phyloP scores from a whole-genome alignment of 2,888 invertebrate species.

The Bombylius discolor region DNA sequence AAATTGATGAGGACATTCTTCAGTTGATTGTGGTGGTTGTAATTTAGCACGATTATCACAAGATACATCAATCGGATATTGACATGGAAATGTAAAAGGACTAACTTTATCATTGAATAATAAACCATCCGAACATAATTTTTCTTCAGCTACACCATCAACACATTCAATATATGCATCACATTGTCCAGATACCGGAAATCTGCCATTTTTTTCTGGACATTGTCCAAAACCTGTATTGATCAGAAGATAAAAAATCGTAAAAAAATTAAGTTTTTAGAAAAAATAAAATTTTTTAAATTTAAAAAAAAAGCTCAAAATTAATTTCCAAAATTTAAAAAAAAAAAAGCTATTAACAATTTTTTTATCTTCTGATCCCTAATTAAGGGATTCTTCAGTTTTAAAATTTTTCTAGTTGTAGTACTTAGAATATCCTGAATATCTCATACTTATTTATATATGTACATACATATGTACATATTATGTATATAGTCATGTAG shows the following conservation, averaged over 20 bases:
- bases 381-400: too few species aligned
- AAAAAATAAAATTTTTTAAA: background rate
- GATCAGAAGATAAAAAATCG: background rate
- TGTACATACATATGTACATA: too few species aligned
- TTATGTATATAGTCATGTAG: too few species aligned
- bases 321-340: background rate
- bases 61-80: slow-evolving; percentile 70
- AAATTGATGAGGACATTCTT: slow-evolving; percentile 70
- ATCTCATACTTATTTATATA: too few species aligned
- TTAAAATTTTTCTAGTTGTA: too few species aligned
- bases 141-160: slow-evolving; percentile 61
- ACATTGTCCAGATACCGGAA: slow-evolving; percentile 53
- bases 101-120: slow-evolving; percentile 59
- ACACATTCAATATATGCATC: slow-evolving; percentile 61
- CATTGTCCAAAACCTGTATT: slow-evolving; percentile 36
- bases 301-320: background rate
- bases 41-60: slow-evolving; percentile 55
- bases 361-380: background rate
- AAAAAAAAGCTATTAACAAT: too few species aligned
- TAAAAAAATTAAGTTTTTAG: too few species aligned
- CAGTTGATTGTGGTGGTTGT: slow-evolving; percentile 46
- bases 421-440: too few species aligned
- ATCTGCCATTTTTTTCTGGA: slow-evolving; percentile 55
- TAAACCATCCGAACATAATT: slow-evolving; percentile 69
- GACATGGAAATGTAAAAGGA: slow-evolving; percentile 59